phyloP scores from a whole-genome alignment of 2,797 vertebrate genomes.

The Trematomus bernacchii region DNA sequence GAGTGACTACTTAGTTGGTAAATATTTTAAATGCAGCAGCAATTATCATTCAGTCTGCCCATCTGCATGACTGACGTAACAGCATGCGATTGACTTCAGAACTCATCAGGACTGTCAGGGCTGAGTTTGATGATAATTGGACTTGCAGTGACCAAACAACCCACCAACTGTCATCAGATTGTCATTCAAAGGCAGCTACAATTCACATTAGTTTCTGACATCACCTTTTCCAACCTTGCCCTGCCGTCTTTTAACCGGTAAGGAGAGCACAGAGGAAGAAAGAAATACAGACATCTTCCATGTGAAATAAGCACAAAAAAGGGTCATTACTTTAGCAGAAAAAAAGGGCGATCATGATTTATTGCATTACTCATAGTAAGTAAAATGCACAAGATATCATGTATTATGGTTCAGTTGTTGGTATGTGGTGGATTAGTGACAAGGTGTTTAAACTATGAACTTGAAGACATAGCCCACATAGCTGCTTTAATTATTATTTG shows the following conservation, averaged over 20 bases:
- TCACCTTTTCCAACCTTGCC: background rate
- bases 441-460: background rate
- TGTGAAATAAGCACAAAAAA: background rate
- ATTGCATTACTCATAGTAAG: background rate
- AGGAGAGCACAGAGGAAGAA: background rate
- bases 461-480: background rate
- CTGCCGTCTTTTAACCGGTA: background rate
- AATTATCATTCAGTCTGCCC: background rate
- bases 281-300: background rate
- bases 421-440: background rate
- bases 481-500: conserved; percentile 23
- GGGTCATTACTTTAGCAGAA: background rate
- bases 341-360: background rate
- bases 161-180: background rate
- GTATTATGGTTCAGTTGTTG: background rate
- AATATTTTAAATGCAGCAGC: conserved; percentile 22
- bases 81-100: conserved; percentile 12
- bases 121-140: background rate
- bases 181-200: background rate
- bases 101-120: background rate
- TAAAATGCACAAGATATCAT: background rate
- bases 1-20: conserved; percentile 18
- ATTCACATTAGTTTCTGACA: background rate
- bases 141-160: background rate
- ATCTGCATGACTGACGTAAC: background rate